phyloP scores from a whole-genome alignment of 1,140 invertebrate species.

The Odontomachus brunneus region DNA sequence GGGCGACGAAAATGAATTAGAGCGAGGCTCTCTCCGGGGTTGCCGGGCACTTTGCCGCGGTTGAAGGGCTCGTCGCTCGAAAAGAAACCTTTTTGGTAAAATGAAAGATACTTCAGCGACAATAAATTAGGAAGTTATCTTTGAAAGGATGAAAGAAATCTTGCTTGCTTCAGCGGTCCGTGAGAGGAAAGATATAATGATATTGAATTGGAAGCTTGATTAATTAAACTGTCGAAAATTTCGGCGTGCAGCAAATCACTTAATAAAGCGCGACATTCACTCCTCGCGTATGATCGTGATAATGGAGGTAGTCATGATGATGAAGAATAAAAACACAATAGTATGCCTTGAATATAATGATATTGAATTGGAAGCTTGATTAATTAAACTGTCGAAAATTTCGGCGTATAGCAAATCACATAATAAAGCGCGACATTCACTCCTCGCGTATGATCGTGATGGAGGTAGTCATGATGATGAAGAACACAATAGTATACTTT shows the following conservation, averaged over 20 bases:
- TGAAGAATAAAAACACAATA: no score
- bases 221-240: not conserved
- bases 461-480: not conserved
- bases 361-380: constrained; percentile 33
- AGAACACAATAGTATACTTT: no score
- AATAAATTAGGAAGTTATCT: constrained; percentile 47
- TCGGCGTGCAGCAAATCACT: not conserved
- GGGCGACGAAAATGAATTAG: constrained; percentile 67
- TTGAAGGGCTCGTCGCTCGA: constrained; percentile 34
- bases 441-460: not conserved
- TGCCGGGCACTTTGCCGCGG: constrained; percentile 28
- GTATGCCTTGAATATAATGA: no score
- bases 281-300: not conserved
- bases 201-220: constrained; percentile 33
- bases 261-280: not conserved
- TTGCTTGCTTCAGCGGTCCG: not conserved
- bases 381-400: not conserved
- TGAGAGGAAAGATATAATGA: constrained; percentile 14
- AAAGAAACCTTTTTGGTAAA: constrained; percentile 40
- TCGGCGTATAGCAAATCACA: not conserved
- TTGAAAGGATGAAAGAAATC: constrained; percentile 42
- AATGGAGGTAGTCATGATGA: not conserved
- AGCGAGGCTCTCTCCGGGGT: constrained; percentile 24
- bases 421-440: not conserved
- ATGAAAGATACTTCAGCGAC: constrained; percentile 36